Evolutionary conservation across 2,888 invertebrate species (phyloP).

Genomic region (Cerceris rybyensis): DNA sequence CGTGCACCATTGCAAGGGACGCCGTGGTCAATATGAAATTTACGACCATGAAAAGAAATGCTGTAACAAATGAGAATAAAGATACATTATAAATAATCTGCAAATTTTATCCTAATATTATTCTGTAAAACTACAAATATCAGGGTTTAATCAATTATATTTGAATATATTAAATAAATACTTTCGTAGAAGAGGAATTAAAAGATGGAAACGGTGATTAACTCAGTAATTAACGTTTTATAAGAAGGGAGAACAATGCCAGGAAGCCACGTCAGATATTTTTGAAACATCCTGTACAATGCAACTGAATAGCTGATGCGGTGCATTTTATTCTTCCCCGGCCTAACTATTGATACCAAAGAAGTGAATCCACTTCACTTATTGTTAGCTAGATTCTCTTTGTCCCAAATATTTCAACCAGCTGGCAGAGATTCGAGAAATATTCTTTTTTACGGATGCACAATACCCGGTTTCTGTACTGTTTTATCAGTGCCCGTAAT

Average conservation of each 20-base stretch:
- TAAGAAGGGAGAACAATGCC: no score
- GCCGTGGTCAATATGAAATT: conserved; percentile 87
- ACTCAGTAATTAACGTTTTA: no score
- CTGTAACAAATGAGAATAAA: conserved; percentile 78
- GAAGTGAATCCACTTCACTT: conserved; percentile 5
- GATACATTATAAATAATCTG: neutral
- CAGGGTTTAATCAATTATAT: no score
- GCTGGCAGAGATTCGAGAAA: neutral
- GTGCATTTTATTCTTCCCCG: conserved; percentile 8
- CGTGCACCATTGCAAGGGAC: conserved; percentile 93
- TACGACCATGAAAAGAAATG: conserved; percentile 85
- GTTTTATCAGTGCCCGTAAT: no score
- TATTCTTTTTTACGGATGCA: conserved; percentile 5
- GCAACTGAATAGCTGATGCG: conserved; percentile 2
- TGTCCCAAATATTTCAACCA: conserved; percentile 17
- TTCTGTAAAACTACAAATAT: neutral
- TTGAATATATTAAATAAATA: no score
- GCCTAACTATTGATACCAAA: neutral
- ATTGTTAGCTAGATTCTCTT: conserved; percentile 14
- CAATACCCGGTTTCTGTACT: neutral
- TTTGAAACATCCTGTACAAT: neutral
- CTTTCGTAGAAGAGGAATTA: no score
- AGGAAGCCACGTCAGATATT: no score
- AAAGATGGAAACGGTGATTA: no score
- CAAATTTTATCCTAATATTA: neutral